Percentiles rank a stretch among this genome's conserved stretches.
Evolutionary conservation across 2,888 invertebrate species (phyloP).

Genomic region (Lottia scabra): DNA sequence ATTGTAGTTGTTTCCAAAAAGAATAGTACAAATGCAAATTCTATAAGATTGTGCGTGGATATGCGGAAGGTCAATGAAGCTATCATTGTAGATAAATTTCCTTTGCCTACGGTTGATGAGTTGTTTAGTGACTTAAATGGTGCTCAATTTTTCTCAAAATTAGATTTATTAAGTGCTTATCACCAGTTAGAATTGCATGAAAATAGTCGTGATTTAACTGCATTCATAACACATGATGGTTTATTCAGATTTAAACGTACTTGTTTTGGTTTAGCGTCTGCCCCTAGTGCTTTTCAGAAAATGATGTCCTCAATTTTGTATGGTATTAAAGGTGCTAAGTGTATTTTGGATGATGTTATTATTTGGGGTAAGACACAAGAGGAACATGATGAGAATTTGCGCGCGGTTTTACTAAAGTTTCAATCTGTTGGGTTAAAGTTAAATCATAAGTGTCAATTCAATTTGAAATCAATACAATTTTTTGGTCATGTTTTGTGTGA

Average conservation of each 20-base stretch:
- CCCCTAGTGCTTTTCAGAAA: background rate
- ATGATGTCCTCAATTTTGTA: background rate
- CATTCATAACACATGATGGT: constrained; percentile 8
- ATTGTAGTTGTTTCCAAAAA: constrained; percentile 1
- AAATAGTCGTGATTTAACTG: constrained; percentile 5
- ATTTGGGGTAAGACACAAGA: background rate
- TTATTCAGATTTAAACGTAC: background rate
- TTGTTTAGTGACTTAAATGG: background rate
- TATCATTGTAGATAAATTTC: background rate
- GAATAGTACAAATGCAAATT: background rate
- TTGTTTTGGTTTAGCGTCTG: constrained; percentile 4
- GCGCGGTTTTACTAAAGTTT: background rate
- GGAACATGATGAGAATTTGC: constrained; percentile 5
- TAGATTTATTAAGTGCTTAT: background rate
- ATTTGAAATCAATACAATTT: background rate
- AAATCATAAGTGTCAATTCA: background rate
- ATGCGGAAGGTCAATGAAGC: background rate
- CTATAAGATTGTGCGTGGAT: constrained; percentile 7
- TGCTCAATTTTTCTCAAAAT: background rate
- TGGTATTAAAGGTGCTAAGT: no score
- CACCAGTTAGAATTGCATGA: background rate
- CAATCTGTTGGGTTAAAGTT: background rate
- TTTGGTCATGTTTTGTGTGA: background rate
- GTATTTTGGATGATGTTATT: no score
- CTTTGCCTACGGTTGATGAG: constrained; percentile 6